Base-by-base conservation (phyloP, 2,888 invertebrate species). In the Cosmopolites sordidus region DNA sequence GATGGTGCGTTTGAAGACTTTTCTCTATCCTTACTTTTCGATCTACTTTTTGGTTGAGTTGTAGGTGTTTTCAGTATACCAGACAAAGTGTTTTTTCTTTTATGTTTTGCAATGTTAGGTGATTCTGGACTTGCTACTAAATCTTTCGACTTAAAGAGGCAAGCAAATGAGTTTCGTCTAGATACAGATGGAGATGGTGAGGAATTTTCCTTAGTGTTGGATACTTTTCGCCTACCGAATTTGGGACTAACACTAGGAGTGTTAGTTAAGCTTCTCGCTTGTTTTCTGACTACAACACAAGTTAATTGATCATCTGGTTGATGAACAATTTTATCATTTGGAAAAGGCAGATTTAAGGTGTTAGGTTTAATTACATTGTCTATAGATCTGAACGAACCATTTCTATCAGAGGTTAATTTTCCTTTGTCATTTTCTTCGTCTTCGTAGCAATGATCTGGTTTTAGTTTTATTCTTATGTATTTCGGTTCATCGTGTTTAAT, bases 161-260 rank as follows among this genome's bases (percentile, higher is more conserved):
- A 89, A 52, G 87, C 85, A 67, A 90, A 89, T 27, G 89, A 90
- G 63, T 87, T 89, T 70, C 89, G 88, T 33, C 90, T 79, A 0
- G 89, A 89, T 0, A 82, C 78, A 0, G 81, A 78, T 0, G 89
- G 89, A 1, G 90, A 89, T 0, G 89, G 89, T 8, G 79, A 79
- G 52, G 73, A 66, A 37, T 16, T 53, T 12, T 54, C 56, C 11
- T 42, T 43, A 45, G 30, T 44, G 8, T 58, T 56, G 42, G 67
- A 65, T 57, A 65, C 60, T 43, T 48, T 63, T 47, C 75, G 73
- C 38, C 74, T 68, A 8, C 69, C 65, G 1, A 74, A 71, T 58
- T 77, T 77, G 1, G 79, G 78, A 62, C 78, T 78, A n/a, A 73
- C 74, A 46, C 69, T 74, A 11, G 77, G 62, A 8, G 66, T 64